Percentiles rank a stretch among this genome's conserved stretches.
Evolutionary conservation across 1,140 invertebrate genomes (phyloP).

Genomic region (Drosophila nigromelanica): DNA sequence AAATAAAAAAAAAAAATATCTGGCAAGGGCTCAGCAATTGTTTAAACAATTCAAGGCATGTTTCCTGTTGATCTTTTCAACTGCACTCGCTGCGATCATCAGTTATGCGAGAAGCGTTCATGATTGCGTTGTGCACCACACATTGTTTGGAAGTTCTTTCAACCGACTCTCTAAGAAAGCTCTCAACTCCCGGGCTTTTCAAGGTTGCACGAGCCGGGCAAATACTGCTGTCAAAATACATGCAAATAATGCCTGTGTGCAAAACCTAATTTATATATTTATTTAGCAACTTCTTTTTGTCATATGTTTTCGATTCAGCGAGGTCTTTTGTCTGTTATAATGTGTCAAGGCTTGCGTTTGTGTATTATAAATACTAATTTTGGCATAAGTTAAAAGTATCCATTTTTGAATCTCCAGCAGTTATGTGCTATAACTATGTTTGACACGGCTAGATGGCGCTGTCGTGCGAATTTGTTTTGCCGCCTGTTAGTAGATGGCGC

Average conservation of each 20-base stretch:
- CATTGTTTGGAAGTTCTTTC: conserved; percentile 19
- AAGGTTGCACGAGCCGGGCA: conserved; percentile 2
- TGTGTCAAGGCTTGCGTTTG: no score
- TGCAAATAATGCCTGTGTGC: background rate
- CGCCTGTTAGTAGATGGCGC: background rate
- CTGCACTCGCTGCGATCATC: background rate
- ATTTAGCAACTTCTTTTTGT: background rate
- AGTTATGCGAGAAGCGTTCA: background rate
- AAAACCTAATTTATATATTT: conserved; percentile 7
- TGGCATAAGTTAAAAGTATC: no score
- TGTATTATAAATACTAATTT: no score
- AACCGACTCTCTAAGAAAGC: conserved; percentile 13
- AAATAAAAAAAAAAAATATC: background rate
- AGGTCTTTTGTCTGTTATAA: no score
- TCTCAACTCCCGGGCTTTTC: conserved; percentile 1
- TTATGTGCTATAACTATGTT: no score
- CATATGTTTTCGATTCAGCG: background rate
- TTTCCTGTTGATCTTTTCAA: conserved; percentile 23
- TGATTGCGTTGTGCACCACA: background rate
- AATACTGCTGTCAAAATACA: background rate
- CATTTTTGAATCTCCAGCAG: no score
- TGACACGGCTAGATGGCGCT: no score
- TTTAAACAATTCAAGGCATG: conserved; percentile 18
- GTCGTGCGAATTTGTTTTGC: background rate
- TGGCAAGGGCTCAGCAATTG: conserved; percentile 17